Base-by-base conservation (phyloP, 2,888 invertebrate genomes). In the Agrotis segetum region DNA sequence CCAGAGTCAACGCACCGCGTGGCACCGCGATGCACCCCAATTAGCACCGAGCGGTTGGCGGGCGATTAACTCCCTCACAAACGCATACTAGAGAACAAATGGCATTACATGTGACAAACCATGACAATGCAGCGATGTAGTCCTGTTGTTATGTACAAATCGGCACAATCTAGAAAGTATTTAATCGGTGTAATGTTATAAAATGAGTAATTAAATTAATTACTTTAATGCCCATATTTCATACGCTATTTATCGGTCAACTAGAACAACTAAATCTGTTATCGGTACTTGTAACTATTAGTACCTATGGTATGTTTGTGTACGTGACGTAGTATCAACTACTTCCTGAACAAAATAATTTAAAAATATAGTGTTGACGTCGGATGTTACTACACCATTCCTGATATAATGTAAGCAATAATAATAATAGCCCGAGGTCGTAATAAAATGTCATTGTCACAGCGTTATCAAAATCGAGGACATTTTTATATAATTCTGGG, bases 401-500 rank as follows among this genome's bases (percentile, higher is more conserved):
- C 58, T 77, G 79, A 73, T 68, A 67, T 71, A 79, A 73, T 69
- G 60, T 78, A 75, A 80, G 74, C 74, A 87, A 83, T 76, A 87
- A 88, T 86, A 87, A 86, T 86, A 87, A 86, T 86, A 88, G 82
- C 86, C 83, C 82, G 86, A 88, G 89, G 88, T 88, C 89, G 88
- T 88, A 88, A 90, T 89, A 88, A 91, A 95, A 95, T 95, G 94
- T 96, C 96, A 96, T 92, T 95, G 95, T 93, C 96, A 95, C 88
- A 88, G 82, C 87, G 91, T 92, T 95, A 95, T 95, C 94, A 89
- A 87, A 92, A 93, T 92, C 88, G 95, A 94, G 92, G 92, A 92
- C 92, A 92, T 95, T 94, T 96, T 96, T 95, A 95, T 95, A 95
- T 95, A 95, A 96, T 94, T 95, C 91, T 96, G 95, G 96, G 96